These are phyloP conservation scores for Athrips mouffetella DNA, from an alignment of 2,888 invertebrate species.

Conservation along the genomic window DNA sequence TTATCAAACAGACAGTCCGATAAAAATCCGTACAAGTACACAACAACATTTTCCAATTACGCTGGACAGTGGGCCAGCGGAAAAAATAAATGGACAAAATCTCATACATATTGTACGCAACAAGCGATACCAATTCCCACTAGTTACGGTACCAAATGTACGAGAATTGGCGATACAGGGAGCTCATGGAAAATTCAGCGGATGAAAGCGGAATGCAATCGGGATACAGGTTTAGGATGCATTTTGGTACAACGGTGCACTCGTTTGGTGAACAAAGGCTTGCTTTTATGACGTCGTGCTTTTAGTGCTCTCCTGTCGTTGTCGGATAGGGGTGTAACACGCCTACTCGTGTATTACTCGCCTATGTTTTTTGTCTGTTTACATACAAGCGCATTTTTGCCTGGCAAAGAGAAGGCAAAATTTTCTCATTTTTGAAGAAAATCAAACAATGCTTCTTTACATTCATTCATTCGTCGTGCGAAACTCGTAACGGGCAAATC, in stretches of 20 bases:
- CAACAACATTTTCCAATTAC: conserved; percentile 63
- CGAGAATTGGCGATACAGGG: conserved; percentile 42
- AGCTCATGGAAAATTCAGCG: conserved; percentile 66
- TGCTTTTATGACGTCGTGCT: conserved; percentile 30
- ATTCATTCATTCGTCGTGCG: too few species aligned
- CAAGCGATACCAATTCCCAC: conserved; percentile 67
- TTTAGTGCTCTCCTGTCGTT: conserved; percentile 36
- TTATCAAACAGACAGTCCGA: not conserved
- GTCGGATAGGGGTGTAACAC: not conserved
- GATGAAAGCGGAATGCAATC: conserved; percentile 70
- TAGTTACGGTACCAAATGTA: conserved; percentile 57
- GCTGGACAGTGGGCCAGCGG: conserved; percentile 48
- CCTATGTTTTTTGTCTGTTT: conserved; percentile 4
- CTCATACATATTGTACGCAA: conserved; percentile 69
- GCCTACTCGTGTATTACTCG: conserved; percentile 13
- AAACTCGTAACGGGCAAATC: too few species aligned
- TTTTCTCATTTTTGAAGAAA: too few species aligned
- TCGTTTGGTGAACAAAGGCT: conserved; percentile 41
- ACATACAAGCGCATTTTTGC: not conserved
- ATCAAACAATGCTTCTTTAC: too few species aligned
- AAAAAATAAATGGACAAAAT: conserved; percentile 69
- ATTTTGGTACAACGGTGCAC: conserved; percentile 48
- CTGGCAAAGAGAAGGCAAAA: not conserved
- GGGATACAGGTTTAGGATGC: conserved; percentile 56
- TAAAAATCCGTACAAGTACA: conserved; percentile 12